Base-by-base conservation (phyloP, 92 coral and sea anemone species). In the Micromussa lordhowensis region DNA sequence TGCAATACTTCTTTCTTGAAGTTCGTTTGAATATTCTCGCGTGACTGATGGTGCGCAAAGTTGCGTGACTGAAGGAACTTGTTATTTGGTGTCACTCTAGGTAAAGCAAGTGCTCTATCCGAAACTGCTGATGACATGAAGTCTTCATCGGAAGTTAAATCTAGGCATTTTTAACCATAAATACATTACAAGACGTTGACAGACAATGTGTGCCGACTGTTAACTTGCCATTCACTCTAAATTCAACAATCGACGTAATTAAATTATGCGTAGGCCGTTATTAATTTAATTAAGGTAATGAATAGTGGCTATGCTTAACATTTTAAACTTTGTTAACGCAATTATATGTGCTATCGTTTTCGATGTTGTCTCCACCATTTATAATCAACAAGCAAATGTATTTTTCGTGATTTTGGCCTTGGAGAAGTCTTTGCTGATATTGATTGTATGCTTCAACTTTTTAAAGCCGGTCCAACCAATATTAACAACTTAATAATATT, bases 221-320 rank as follows among this genome's bases (percentile, higher is more conserved):
- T 16, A 78, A 19, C 76, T 8, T n/a, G 21, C 32, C 40, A 40
- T 81, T 63, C 36, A 36, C 35, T 81, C 8, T 55, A 17, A 79
- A 57, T n/a, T 80, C 82, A 24, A 19, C 70, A 81, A 64, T 36
- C 34, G 51, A 18, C 24, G n/a, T 81, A 81, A 81, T 64, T 35
- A 36, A 40, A 81, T 81, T 64, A 64, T 48, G 32, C 35, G 75
- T 16, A 9, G 54, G 77, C 40, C 18, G 68, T 12, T 14, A 70
- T 30, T 83, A 69, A 69, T 83, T 16, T 69, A 35, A 82, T 68
- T 68, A 68, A 68, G 40, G 75, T 82, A 34, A 36, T 71, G 49
- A 71, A n/a, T 82, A 8, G 34, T n/a, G n/a, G 18, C 59, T 15
- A 29, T 44, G 12, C 51, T 44, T 44, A n/a, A 13, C 75, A 3